Conservation (phyloP, 2,113 vertebrate species). For the Heterochromis multidens region DNA sequence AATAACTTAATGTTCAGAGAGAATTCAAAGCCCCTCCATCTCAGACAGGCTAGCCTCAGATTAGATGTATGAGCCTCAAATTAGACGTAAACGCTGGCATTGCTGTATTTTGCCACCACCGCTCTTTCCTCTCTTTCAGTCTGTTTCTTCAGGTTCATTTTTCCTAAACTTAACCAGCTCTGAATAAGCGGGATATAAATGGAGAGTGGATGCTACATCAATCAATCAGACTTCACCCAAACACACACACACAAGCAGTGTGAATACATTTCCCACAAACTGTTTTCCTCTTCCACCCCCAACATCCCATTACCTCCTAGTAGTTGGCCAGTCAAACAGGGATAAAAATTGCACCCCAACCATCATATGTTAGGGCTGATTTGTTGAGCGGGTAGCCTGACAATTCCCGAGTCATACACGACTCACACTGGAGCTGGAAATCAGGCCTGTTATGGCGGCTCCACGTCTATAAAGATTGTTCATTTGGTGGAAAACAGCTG, state of each 20-base stretch:
- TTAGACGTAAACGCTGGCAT: too few relatives aligned
- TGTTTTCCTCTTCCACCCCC: conserved; percentile 73
- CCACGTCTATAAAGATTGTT: conserved; percentile 97
- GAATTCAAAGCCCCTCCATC: conserved; percentile 77
- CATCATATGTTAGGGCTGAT: conserved; percentile 98
- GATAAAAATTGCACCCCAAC: conserved; percentile 98
- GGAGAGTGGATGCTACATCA: conserved; percentile 82
- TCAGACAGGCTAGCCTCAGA: conserved; percentile 64
- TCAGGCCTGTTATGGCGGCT: conserved; percentile 91
- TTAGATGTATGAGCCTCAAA: conserved; percentile 82
- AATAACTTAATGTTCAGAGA: conserved; percentile 97
- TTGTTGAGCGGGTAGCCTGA: conserved; percentile 94
- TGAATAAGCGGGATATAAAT: conserved; percentile 93
- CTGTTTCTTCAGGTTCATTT: conserved; percentile 85
- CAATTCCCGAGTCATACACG: conserved; percentile 93
- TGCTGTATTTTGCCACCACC: conserved; percentile 87
- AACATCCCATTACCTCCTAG: conserved; percentile 95
- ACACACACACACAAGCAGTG: conserved; percentile 29
- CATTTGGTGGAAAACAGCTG: conserved; percentile 96
- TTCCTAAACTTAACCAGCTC: conserved; percentile 96
- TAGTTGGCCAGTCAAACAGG: conserved; percentile 95
- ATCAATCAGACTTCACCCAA: conserved; percentile 83
- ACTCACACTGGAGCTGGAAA: conserved; percentile 85
- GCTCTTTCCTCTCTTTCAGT: conserved; percentile 78
- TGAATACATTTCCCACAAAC: conserved; percentile 87